phyloP scores from a whole-genome alignment of 1,140 invertebrate genomes.

The Oreohelix idahoensis region DNA sequence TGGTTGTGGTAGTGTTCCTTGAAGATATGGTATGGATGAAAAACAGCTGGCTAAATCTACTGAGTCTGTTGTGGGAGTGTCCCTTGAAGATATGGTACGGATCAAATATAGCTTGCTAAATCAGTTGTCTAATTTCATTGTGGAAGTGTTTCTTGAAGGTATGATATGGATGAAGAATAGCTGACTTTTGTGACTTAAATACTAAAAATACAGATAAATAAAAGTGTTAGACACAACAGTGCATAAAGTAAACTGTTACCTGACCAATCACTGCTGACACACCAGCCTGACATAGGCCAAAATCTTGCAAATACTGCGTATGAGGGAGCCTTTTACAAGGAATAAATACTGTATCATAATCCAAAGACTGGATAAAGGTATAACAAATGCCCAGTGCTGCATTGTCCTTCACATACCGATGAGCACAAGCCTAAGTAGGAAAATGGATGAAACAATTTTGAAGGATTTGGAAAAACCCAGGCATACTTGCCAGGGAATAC shows the following conservation, averaged over 20 bases:
- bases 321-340: slow-evolving; percentile 28
- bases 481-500: neutral
- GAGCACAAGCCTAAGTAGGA: slow-evolving; percentile 86
- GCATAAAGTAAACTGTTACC: slow-evolving; percentile 43
- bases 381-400: slow-evolving; percentile 93
- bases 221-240: neutral
- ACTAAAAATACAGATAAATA: neutral
- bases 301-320: slow-evolving; percentile 45
- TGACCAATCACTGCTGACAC: slow-evolving; percentile 80
- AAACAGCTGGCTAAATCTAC: too few relatives aligned
- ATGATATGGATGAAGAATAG: too few relatives aligned
- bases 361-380: slow-evolving; percentile 84
- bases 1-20: too few relatives aligned
- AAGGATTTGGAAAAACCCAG: neutral
- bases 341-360: slow-evolving; percentile 64
- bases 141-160: too few relatives aligned
- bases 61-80: too few relatives aligned
- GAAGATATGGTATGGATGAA: too few relatives aligned
- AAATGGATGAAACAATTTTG: neutral
- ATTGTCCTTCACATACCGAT: slow-evolving; percentile 86
- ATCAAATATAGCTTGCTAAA: too few relatives aligned
- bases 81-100: too few relatives aligned
- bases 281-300: slow-evolving; percentile 91
- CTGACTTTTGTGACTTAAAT: too few relatives aligned
- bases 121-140: too few relatives aligned